Conservation (phyloP, 1,140 invertebrate genomes). For the Lucilia cuprina region DNA sequence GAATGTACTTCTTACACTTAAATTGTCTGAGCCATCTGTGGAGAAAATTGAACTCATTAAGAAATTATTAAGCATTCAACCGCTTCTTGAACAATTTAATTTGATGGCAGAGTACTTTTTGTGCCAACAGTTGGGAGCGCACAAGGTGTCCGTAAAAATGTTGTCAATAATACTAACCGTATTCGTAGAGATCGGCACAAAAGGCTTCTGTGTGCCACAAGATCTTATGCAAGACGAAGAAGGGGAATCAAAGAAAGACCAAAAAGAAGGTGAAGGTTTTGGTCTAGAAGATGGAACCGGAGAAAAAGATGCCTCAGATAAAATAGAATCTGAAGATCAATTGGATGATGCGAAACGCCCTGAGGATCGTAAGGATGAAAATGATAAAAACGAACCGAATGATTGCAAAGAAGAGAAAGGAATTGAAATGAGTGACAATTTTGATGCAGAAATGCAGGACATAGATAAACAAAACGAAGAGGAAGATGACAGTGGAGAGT, state of each 20-base stretch:
- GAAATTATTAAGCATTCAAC: constrained; percentile 64
- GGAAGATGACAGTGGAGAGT: constrained; percentile 70
- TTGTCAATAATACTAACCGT: constrained; percentile 82
- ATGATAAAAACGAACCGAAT: constrained; percentile 69
- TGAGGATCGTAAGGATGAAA: constrained; percentile 69
- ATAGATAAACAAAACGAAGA: constrained; percentile 72
- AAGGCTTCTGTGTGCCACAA: constrained; percentile 93
- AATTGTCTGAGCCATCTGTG: constrained; percentile 41
- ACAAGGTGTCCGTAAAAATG: constrained; percentile 83
- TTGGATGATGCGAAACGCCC: constrained; percentile 85
- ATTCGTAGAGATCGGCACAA: constrained; percentile 83
- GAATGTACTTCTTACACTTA: constrained; percentile 54
- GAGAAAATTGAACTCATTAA: constrained; percentile 48
- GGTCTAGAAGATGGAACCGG: constrained; percentile 94
- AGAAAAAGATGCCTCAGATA: constrained; percentile 93
- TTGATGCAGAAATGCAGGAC: constrained; percentile 79
- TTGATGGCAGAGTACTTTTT: constrained; percentile 80
- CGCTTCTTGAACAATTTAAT: constrained; percentile 81
- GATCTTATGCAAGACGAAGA: constrained; percentile 77
- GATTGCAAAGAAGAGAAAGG: constrained; percentile 91
- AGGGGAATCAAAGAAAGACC: constrained; percentile 66
- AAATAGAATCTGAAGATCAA: constrained; percentile 79
- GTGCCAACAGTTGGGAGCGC: constrained; percentile 75
- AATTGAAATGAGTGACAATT: constrained; percentile 61
- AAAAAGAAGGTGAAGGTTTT: constrained; percentile 72